Conservation (phyloP, 2,113 vertebrate genomes). For the Sakesphorus luctuosus region DNA sequence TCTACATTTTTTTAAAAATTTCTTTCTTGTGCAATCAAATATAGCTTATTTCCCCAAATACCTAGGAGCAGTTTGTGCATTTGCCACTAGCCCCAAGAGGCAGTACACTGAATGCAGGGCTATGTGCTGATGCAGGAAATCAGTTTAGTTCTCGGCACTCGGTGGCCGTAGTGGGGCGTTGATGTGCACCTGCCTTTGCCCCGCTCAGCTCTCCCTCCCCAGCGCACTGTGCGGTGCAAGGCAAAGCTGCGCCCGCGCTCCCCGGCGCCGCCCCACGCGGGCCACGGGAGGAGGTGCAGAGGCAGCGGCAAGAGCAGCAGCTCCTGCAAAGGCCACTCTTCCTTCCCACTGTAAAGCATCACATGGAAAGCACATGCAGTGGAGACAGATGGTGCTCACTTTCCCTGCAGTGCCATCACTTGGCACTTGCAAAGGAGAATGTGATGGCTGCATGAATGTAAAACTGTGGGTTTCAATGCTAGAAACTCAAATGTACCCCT, state of each 20-base stretch:
- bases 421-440: neutral
- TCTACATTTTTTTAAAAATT: neutral
- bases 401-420: neutral
- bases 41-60: neutral
- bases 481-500: neutral
- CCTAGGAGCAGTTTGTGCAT: neutral
- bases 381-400: neutral
- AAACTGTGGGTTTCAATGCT: neutral
- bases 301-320: neutral
- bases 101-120: fast-evolving
- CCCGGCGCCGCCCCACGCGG: fast-evolving
- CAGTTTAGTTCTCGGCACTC: neutral
- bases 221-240: fast-evolving
- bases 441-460: neutral
- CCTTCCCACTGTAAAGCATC: neutral
- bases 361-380: neutral
- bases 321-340: neutral
- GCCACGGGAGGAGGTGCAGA: neutral
- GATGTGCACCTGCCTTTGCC: neutral
- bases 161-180: neutral
- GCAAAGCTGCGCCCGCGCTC: neutral
- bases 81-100: neutral
- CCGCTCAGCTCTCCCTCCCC: neutral
- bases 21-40: neutral
- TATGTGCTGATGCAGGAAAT: neutral